Conservation (phyloP, 2,113 vertebrate species). For the Colistium nudipinnis region DNA sequence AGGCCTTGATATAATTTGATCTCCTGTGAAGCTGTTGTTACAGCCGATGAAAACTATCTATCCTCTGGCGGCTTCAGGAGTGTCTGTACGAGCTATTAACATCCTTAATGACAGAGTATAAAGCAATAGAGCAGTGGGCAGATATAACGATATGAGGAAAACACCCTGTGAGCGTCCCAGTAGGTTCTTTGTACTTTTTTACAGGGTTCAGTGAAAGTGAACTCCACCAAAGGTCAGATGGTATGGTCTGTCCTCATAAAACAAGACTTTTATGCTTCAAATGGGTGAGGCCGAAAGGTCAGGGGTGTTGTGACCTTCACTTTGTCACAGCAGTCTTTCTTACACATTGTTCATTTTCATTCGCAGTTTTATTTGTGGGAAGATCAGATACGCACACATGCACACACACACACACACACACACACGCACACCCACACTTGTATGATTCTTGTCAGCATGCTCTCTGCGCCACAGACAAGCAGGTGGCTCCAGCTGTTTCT, state of each 20-base stretch:
- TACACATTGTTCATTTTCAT: neutral
- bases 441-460: neutral
- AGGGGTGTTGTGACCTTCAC: too few relatives aligned
- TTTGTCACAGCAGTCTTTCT: too few relatives aligned
- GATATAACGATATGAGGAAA: too few relatives aligned
- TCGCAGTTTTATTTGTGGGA: neutral
- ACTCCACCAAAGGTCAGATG: too few relatives aligned
- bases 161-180: too few relatives aligned
- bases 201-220: too few relatives aligned
- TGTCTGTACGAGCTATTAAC: neutral
- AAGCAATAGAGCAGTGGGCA: neutral
- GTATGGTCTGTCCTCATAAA: too few relatives aligned
- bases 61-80: neutral
- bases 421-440: neutral
- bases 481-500: slow-evolving; percentile 34
- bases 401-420: neutral
- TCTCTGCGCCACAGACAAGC: slow-evolving; percentile 6
- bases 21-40: neutral
- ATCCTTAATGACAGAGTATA: neutral
- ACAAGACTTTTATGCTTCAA: too few relatives aligned
- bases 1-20: neutral
- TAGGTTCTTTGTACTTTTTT: too few relatives aligned
- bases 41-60: neutral
- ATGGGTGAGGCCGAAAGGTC: too few relatives aligned
- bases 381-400: neutral